Evolutionary conservation across 2,797 vertebrate genomes (phyloP), one percentile per base, ranked within the genome.

Genomic region (Naso thynnoides): DNA sequence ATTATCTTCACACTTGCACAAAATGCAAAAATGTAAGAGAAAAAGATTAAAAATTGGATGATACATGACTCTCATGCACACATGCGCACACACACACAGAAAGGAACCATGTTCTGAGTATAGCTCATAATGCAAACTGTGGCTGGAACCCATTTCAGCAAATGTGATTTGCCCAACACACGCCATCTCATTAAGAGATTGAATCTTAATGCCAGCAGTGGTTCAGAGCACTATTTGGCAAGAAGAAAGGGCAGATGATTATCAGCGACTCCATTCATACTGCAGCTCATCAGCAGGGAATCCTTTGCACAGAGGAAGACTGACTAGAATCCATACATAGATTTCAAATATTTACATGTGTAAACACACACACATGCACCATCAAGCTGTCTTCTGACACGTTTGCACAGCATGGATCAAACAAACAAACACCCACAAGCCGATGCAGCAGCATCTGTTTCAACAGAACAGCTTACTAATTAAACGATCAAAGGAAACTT

Each of bases 141-240:
- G 79, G 63, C 88, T 88, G 86, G 86, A 88, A 89, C 79, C 67
- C 79, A 87, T 89, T 88, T 84, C 44, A 66, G 75, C 66, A 86
- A 90, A 88, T 88, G 82, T 83, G 85, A 89, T 91, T 90, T 91
- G 76, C 47, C 76, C 79, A 79, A 86, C 85, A 91, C 88, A 90
- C 79, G 75, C 80, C 82, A 86, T 84, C 78, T 83, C 86, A 86
- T 91, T 90, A 88, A 65, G 81, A 88, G 78, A 91, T 62, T 84
- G 83, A 78, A 76, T 67, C 69, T 79, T 83, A 85, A 85, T 85
- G 85, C 75, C 81, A 84, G 67, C 85, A 75, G 61, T 79, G 78
- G 84, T 88, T 83, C 75, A 76, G 71, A 82, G 83, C 86, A 81
- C 75, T 85, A 86, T 88, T 86, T 89, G 70, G 80, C 77, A 84